These are phyloP conservation scores for Oreochromis grahami DNA, from an alignment of 2,797 vertebrate genomes.

Conservation along the genomic window DNA sequence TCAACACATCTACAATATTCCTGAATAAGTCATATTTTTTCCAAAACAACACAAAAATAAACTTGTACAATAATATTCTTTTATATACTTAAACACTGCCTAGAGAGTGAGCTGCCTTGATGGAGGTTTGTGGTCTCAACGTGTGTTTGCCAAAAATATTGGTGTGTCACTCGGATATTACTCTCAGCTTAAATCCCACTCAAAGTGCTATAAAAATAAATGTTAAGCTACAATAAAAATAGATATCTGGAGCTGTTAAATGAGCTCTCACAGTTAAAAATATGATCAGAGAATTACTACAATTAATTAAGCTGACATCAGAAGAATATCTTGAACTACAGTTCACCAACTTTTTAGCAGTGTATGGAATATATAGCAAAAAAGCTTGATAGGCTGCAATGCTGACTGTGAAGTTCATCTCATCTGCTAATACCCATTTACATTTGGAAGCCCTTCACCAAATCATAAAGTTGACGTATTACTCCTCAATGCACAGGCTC, in stretches of 20 bases:
- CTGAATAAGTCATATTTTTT: background rate
- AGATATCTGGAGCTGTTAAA: background rate
- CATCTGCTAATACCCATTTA: constrained; percentile 17
- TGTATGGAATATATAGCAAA: background rate
- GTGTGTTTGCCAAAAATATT: background rate
- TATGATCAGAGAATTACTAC: background rate
- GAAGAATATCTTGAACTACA: background rate
- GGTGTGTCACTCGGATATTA: background rate
- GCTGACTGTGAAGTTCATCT: constrained; percentile 10
- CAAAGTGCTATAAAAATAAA: background rate
- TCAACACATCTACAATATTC: background rate
- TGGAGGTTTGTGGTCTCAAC: background rate
- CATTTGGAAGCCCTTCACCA: constrained; percentile 16
- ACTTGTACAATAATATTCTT: background rate
- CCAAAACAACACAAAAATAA: background rate
- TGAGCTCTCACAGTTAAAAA: background rate
- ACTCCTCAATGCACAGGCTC: constrained; percentile 1
- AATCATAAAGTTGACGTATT: constrained; percentile 57
- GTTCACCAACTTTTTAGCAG: background rate
- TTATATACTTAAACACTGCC: background rate
- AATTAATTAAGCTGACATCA: background rate
- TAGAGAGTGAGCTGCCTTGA: background rate
- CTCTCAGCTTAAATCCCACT: background rate
- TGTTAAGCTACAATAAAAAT: background rate
- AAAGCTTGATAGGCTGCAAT: background rate